Evolutionary conservation across 2,888 invertebrate genomes (phyloP), one percentile per base, ranked within the genome.

Genomic region (Macrosoma leucophasiata): DNA sequence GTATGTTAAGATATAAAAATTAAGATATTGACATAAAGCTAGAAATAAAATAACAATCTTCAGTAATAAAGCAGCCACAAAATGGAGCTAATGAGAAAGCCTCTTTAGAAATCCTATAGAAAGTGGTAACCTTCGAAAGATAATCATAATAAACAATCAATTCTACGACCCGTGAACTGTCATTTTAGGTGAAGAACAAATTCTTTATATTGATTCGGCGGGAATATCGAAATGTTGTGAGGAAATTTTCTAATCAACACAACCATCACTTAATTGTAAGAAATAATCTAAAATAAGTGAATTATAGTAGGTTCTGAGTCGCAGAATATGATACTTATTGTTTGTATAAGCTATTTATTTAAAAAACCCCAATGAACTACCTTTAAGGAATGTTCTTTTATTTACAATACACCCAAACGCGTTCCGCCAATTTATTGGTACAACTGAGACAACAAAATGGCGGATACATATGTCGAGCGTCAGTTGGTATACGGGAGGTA

Each of bases 381-480:
- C 39, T 38, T 51, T 67, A 67, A 74, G 77, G 77, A 78, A 77
- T 77, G 77, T 76, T 57, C 51, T 56, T 55, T 52, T 68, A 71
- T 68, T 61, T 66, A 71, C 68, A 69, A 29, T n/a, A 29, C 35
- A 35, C 29, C 29, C 24, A 9, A 30, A 23, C 14, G 13, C 12
- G n/a, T 13, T 17, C 21, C 35, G 17, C 30, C 35, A 35, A 30
- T 26, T 30, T 27, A 14, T 21, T 35, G 17, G 7, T 5, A 17
- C 4, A 6, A 12, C 25, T 29, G 9, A 2, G 9, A 18, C 7
- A 25, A 29, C 26, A 33, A 32, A 18, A 29, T 20, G 30, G 27
- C 30, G 13, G 11, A 20, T 35, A 35, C 29, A 25, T 29, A 18
- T 17, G 24, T 24, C 29, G 35, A 25, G 20, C n/a, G n/a, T n/a